A percentile compares a stretch with the other conserved stretches of the same genome.
Evolutionary conservation across 2,888 invertebrate genomes (phyloP).

Genomic region (Seira sanloemensis): DNA sequence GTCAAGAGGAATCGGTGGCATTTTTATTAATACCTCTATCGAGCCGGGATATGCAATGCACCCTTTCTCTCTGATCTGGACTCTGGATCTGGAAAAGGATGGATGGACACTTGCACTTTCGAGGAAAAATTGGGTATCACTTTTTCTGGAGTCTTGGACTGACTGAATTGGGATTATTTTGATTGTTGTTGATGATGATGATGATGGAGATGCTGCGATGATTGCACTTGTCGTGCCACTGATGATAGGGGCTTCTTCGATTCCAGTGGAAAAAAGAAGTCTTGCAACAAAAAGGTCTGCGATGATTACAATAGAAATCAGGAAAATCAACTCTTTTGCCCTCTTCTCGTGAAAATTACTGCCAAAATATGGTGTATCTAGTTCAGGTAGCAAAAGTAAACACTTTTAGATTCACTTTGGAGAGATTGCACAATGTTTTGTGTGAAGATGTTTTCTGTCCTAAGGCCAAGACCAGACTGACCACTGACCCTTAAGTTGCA

Average conservation of each 20-base stretch:
- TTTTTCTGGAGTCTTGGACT: background rate
- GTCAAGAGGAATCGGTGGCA: too few relatives aligned
- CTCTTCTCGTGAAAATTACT: background rate
- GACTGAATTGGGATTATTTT: too few relatives aligned
- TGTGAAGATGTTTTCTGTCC: constrained; percentile 32
- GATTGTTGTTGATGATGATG: too few relatives aligned
- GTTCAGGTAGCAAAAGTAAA: background rate
- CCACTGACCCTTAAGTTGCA: constrained; percentile 51
- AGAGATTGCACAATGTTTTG: background rate
- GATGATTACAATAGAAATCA: constrained; percentile 36
- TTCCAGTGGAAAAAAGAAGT: background rate
- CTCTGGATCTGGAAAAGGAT: background rate
- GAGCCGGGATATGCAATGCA: too few relatives aligned
- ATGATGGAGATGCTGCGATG: too few relatives aligned
- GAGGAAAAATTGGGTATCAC: background rate
- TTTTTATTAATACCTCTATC: too few relatives aligned
- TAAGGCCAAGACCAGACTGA: constrained; percentile 54
- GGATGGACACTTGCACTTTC: background rate
- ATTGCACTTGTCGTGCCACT: background rate
- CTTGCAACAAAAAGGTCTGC: background rate
- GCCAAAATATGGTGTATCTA: background rate
- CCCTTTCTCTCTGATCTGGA: too few relatives aligned
- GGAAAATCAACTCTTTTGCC: constrained; percentile 41
- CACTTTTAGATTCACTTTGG: background rate
- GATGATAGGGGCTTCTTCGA: too few relatives aligned